phyloP scores from a whole-genome alignment of 2,113 vertebrate genomes.

The Erythrocercus mccallii region DNA sequence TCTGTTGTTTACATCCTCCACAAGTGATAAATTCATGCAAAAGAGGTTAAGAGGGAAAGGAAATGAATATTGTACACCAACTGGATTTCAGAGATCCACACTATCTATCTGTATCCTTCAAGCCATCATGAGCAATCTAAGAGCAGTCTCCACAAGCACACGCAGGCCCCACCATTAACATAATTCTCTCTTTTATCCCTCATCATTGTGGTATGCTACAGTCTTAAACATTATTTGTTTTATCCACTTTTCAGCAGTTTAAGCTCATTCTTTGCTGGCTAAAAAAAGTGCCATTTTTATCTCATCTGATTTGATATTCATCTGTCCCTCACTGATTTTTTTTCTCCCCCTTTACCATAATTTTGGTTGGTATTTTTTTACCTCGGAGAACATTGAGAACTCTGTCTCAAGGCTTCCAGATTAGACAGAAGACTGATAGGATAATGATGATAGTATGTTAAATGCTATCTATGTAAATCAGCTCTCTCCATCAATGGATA shows the following conservation, averaged over 20 bases:
- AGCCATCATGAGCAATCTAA: constrained; percentile 12
- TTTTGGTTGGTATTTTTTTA: constrained; percentile 73
- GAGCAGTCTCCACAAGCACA: constrained; percentile 35
- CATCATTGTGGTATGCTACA: constrained; percentile 40
- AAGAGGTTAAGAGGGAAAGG: not conserved
- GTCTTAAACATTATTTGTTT: constrained; percentile 72
- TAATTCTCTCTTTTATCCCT: constrained; percentile 65
- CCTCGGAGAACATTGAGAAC: constrained; percentile 74
- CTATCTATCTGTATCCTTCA: constrained; percentile 26
- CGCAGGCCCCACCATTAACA: constrained; percentile 54
- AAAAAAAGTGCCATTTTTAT: constrained; percentile 51
- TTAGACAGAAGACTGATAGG: constrained; percentile 85
- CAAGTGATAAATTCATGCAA: constrained; percentile 4
- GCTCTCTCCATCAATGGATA: constrained; percentile 80
- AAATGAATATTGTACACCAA: not conserved
- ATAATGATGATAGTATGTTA: constrained; percentile 84
- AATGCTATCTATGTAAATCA: constrained; percentile 85
- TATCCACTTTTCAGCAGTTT: constrained; percentile 57
- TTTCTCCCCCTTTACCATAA: constrained; percentile 68
- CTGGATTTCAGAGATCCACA: not conserved
- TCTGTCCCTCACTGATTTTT: constrained; percentile 59
- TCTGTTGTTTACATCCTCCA: not conserved
- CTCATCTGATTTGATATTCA: constrained; percentile 70
- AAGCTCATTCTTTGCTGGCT: constrained; percentile 47
- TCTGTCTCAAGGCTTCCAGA: constrained; percentile 73